Percentiles rank a stretch among this genome's conserved stretches.
Evolutionary conservation across 1,140 invertebrate genomes (phyloP).

Genomic region (Bombus ignitus): DNA sequence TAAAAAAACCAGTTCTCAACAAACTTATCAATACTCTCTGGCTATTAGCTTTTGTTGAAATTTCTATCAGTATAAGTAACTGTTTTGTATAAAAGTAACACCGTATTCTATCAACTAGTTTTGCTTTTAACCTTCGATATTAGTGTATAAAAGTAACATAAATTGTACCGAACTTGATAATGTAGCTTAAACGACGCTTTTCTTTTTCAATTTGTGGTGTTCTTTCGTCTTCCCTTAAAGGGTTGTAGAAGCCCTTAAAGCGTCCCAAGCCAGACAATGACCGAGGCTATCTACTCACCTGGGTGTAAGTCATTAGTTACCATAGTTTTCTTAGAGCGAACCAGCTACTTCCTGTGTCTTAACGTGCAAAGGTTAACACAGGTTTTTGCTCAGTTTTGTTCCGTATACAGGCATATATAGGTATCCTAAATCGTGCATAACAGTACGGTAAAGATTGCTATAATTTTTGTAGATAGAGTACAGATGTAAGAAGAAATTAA

Average conservation of each 20-base stretch:
- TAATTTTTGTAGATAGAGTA: too few species aligned
- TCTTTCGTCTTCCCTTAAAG: slow-evolving; percentile 42
- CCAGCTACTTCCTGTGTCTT: not conserved
- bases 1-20: not conserved
- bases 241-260: slow-evolving; percentile 62
- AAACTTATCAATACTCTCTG: not conserved
- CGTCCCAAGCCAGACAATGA: slow-evolving; percentile 46
- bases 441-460: too few species aligned
- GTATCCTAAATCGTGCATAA: too few species aligned
- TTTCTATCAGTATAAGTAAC: slow-evolving; percentile 16
- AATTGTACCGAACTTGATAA: not conserved
- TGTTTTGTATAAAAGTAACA: not conserved
- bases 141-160: not conserved
- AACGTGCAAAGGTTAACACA: not conserved
- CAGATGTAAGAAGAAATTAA: too few species aligned
- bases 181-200: slow-evolving; percentile 7
- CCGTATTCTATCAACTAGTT: not conserved
- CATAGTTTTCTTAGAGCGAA: slow-evolving; percentile 30
- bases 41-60: not conserved
- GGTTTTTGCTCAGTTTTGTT: not conserved
- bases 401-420: too few species aligned
- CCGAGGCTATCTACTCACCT: slow-evolving; percentile 44
- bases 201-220: slow-evolving; percentile 54
- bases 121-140: not conserved
- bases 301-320: slow-evolving; percentile 24